phyloP scores from a whole-genome alignment of 1,140 invertebrate genomes.

The Drosophila pectinifera region DNA sequence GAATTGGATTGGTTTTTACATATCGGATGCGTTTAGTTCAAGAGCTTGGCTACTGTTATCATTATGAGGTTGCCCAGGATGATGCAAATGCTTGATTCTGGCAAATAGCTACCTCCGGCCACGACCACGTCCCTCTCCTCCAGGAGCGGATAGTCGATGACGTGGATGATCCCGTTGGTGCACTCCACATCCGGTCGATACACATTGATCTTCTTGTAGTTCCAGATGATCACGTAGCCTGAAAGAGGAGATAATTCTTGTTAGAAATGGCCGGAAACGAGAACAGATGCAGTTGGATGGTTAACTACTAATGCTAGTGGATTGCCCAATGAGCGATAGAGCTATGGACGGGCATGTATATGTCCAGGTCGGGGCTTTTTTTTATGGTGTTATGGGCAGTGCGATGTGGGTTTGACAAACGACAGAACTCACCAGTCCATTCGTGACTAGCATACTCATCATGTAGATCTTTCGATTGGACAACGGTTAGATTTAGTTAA shows the following conservation, averaged over 20 bases:
- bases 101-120: conserved; percentile 84
- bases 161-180: conserved; percentile 96
- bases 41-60: conserved; percentile 83
- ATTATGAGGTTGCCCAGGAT: conserved; percentile 84
- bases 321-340: conserved; percentile 42
- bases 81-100: conserved; percentile 80
- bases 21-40: conserved; percentile 79
- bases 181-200: conserved; percentile 95
- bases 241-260: conserved; percentile 28
- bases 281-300: conserved; percentile 5
- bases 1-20: conserved; percentile 57
- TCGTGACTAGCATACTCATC: conserved; percentile 83
- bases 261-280: not conserved
- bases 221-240: conserved; percentile 92
- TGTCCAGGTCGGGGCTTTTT: conserved; percentile 43
- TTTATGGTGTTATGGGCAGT: conserved; percentile 56
- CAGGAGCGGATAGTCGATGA: conserved; percentile 93
- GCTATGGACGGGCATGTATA: conserved; percentile 46
- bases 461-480: conserved; percentile 79
- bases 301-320: conserved; percentile 27
- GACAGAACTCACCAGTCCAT: conserved; percentile 83
- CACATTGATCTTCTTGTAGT: conserved; percentile 92
- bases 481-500: conserved; percentile 58
- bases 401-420: conserved; percentile 68
- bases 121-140: conserved; percentile 93